Evolutionary conservation across 2,113 vertebrate genomes (phyloP).

Genomic region (Ia io): DNA sequence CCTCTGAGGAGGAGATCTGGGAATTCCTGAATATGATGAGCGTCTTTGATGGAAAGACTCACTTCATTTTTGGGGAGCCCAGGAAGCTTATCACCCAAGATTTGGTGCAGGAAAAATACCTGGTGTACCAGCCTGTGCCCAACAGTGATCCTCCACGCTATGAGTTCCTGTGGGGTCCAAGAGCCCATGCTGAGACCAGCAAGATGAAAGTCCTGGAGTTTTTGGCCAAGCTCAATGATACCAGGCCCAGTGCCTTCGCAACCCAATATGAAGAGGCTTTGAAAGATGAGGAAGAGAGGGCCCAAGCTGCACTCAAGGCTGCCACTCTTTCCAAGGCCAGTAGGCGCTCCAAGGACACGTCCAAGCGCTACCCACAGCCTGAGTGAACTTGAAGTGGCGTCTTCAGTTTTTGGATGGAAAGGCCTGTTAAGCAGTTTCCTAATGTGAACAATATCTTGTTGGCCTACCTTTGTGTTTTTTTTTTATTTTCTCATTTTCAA

Average conservation of each 20-base stretch:
- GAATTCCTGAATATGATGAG: slow-evolving; percentile 34
- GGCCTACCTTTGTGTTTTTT: not conserved
- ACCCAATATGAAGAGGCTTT: not conserved
- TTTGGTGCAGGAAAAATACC: slow-evolving; percentile 23
- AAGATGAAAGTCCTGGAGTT: slow-evolving; percentile 48
- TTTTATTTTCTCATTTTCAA: not conserved
- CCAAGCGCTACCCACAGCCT: accelerated
- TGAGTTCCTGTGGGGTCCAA: slow-evolving; percentile 50
- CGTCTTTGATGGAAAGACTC: slow-evolving; percentile 16
- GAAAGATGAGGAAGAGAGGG: slow-evolving; percentile 13
- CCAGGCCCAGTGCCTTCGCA: not conserved
- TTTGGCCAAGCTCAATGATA: slow-evolving; percentile 17
- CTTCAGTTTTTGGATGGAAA: not conserved
- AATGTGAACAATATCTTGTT: not conserved
- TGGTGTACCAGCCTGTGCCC: not conserved
- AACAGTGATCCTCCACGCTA: not conserved
- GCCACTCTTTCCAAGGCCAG: not conserved
- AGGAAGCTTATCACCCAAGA: slow-evolving; percentile 51
- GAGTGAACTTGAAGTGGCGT: not conserved
- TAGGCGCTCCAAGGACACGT: accelerated
- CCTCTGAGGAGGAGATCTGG: slow-evolving; percentile 4
- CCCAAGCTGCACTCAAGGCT: not conserved
- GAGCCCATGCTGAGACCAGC: not conserved
- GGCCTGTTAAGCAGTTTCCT: not conserved
- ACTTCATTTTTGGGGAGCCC: slow-evolving; percentile 50